Evolutionary conservation across 2,888 invertebrate genomes (phyloP), one percentile per base, ranked within the genome.

Genomic region (Parasteatoda lunata): DNA sequence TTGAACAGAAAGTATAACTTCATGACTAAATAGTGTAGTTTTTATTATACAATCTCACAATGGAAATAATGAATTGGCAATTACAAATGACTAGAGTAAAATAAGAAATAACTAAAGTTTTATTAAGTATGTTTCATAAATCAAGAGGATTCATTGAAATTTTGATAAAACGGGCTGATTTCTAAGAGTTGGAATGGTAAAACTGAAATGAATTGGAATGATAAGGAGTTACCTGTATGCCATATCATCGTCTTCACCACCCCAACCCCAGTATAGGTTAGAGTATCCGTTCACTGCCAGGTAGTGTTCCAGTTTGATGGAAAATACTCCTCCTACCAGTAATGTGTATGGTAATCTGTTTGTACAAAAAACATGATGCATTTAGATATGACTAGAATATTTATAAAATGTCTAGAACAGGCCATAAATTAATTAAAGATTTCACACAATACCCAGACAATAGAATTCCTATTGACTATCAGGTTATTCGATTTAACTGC

Each of bases 271-370:
- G 90, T 92, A 92, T 51, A 91, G 91, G 89, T 93, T 93, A 30
- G 93, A 92, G 89, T 92, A 93, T 13, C 93, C 93, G 89, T 93
- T 93, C 52, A 93, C 91, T 13, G 77, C 73, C 76, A 91, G 90
- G 88, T 92, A 92, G 82, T 93, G 92, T 54, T 92, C 91, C 45
- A 90, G 90, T 45, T 90, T 89, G 89, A 93, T 91, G 85, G 91
- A 91, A 70, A 93, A 91, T 45, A 93, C 93, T 4, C 93, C 93
- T 13, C 93, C 93, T 4, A 93, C 92, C 47, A 93, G 90, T 72
- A 91, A 90, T 49, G 91, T 89, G 89, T 93, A 93, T 13, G 92
- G 91, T 72, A 92, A 89, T 89, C 92, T 93, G 89, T 4, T 45
- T 68, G 4, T 3, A 3, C 5, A 30, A 11, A 59, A 59, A 11